Conservation (phyloP, 1,140 invertebrate species). For the Sinella curviseta region DNA sequence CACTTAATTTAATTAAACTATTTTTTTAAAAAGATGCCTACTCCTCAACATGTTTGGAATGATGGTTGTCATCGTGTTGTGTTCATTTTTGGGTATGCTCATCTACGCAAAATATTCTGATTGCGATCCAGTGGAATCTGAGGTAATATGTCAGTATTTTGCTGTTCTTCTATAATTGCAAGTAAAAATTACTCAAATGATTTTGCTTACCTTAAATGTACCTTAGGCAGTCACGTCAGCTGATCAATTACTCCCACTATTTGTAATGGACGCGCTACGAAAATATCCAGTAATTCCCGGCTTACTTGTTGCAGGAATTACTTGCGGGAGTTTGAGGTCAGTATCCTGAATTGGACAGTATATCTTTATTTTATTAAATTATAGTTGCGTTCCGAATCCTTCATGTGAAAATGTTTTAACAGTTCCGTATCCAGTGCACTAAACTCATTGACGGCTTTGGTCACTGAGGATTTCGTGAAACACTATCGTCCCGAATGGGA, state of each 20-base stretch:
- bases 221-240: slow-evolving; percentile 50
- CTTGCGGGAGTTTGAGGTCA: too few relatives aligned
- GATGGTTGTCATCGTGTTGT: slow-evolving; percentile 36
- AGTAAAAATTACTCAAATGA: neutral
- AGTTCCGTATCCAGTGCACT: slow-evolving; percentile 80
- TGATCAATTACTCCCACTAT: slow-evolving; percentile 57
- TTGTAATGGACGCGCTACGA: slow-evolving; percentile 60
- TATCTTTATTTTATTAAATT: slow-evolving; percentile 4
- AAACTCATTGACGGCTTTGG: slow-evolving; percentile 77
- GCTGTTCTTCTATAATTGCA: neutral
- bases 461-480: slow-evolving; percentile 75
- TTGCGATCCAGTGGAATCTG: slow-evolving; percentile 35
- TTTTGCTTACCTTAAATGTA: neutral
- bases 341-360: slow-evolving; percentile 1
- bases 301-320: slow-evolving; percentile 62
- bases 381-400: neutral
- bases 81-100: slow-evolving; percentile 39
- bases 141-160: slow-evolving; percentile 24
- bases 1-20: neutral
- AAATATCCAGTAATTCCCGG: slow-evolving; percentile 57
- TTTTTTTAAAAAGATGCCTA: slow-evolving; percentile 27
- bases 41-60: slow-evolving; percentile 44
- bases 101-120: slow-evolving; percentile 29
- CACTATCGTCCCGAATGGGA: slow-evolving; percentile 44
- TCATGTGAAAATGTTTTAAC: neutral